phyloP scores from a whole-genome alignment of 2,113 vertebrate species.

The Trochalopteron elliotii region DNA sequence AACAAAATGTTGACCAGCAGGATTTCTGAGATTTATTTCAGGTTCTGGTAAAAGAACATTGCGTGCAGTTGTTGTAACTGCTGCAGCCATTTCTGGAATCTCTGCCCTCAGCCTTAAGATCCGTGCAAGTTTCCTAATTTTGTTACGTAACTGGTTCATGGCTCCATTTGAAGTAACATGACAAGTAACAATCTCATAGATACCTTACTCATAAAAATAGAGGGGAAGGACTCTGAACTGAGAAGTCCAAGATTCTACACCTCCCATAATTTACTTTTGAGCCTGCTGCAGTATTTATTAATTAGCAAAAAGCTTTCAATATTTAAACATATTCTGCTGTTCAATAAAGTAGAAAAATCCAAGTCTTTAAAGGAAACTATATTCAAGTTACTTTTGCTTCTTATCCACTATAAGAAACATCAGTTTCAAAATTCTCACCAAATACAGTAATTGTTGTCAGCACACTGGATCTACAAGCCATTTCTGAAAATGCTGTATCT shows the following conservation, averaged over 20 bases:
- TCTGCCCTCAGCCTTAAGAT: neutral
- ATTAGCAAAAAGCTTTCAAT: neutral
- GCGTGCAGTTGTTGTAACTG: neutral
- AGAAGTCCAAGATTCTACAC: neutral
- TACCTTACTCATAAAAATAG: neutral
- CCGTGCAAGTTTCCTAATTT: conserved; percentile 7
- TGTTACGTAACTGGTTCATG: neutral
- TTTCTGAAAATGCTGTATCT: neutral
- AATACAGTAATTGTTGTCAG: neutral
- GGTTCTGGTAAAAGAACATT: conserved; percentile 15
- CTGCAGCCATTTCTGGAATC: conserved; percentile 25
- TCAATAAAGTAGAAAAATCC: neutral
- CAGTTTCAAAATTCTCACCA: neutral
- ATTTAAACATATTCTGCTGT: neutral
- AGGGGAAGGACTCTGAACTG: neutral
- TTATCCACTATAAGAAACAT: neutral
- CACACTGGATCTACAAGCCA: neutral
- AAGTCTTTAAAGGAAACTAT: neutral
- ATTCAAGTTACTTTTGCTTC: neutral
- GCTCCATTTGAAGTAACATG: neutral
- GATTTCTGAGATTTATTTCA: conserved; percentile 35
- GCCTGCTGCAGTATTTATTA: neutral
- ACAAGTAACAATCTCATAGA: neutral
- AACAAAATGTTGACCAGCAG: neutral
- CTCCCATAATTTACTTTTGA: neutral